Evolutionary conservation across 2,888 invertebrate species (phyloP).

Genomic region (Boloria euphrosyne): DNA sequence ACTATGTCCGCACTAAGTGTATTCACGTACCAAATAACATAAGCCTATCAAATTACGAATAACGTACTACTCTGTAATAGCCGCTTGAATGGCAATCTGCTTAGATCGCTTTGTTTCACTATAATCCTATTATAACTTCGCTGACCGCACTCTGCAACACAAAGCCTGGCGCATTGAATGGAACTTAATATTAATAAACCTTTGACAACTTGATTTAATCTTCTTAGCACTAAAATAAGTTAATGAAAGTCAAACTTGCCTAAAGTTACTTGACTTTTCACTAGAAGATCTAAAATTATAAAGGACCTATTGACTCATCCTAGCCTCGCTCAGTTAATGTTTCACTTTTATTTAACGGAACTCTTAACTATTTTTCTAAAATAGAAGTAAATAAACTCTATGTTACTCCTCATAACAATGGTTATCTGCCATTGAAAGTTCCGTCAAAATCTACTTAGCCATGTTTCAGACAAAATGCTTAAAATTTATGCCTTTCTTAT

Average conservation of each 20-base stretch:
- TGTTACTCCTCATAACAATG: too few relatives aligned
- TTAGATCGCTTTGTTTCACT: constrained; percentile 33
- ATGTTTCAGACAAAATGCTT: neutral
- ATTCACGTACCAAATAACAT: constrained; percentile 14
- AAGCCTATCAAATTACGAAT: constrained; percentile 32
- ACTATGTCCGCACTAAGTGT: neutral
- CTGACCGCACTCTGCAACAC: constrained; percentile 23
- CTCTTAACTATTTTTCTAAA: too few relatives aligned
- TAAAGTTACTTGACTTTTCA: too few relatives aligned
- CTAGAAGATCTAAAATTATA: too few relatives aligned
- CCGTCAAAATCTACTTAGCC: neutral
- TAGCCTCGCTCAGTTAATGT: too few relatives aligned
- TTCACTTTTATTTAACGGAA: too few relatives aligned
- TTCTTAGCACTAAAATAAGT: constrained; percentile 2
- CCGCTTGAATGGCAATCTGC: constrained; percentile 29
- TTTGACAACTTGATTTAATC: constrained; percentile 18
- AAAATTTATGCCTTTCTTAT: neutral
- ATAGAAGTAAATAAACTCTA: too few relatives aligned
- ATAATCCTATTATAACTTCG: constrained; percentile 37
- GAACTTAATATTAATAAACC: constrained; percentile 16
- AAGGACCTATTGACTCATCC: too few relatives aligned
- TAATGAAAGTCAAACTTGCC: too few relatives aligned
- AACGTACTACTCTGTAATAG: constrained; percentile 23
- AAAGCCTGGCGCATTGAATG: constrained; percentile 6
- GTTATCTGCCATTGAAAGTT: too few relatives aligned